phyloP scores from a whole-genome alignment of 2,113 vertebrate species.

The Entomyzon cyanotis region DNA sequence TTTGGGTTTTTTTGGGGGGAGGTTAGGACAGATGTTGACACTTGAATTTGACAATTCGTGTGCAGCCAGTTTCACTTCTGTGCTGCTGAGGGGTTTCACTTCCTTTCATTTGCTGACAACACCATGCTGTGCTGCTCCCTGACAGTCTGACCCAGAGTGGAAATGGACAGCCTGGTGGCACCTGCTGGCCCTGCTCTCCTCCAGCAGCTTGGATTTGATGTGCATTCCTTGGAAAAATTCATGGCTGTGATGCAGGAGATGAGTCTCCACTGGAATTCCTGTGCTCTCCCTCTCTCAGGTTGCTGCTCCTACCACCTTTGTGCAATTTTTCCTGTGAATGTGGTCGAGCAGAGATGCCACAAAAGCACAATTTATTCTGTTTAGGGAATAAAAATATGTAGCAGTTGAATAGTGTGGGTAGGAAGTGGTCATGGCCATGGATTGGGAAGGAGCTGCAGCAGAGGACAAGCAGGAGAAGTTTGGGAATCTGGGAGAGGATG shows the following conservation, averaged over 20 bases:
- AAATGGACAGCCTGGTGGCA: background rate
- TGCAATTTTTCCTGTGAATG: background rate
- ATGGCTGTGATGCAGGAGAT: accelerated
- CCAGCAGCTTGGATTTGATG: background rate
- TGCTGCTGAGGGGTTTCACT: constrained; percentile 13
- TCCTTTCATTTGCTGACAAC: background rate
- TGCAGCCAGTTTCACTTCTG: constrained; percentile 61
- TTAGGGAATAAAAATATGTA: background rate
- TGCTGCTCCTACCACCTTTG: background rate
- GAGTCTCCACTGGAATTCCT: background rate
- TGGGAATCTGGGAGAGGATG: no score
- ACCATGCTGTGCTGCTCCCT: background rate
- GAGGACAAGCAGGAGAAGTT: background rate
- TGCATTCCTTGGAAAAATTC: background rate
- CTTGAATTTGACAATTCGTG: background rate
- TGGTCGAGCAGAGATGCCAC: background rate
- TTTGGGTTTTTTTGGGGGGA: no score
- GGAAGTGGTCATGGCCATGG: background rate
- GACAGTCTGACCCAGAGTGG: background rate
- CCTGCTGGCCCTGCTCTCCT: background rate
- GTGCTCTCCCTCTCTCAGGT: background rate
- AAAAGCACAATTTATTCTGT: background rate
- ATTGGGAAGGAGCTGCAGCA: background rate
- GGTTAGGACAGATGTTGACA: background rate
- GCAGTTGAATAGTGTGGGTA: no score